Conservation (phyloP, 2,888 invertebrate species). For the Yponomeuta sedellus region DNA sequence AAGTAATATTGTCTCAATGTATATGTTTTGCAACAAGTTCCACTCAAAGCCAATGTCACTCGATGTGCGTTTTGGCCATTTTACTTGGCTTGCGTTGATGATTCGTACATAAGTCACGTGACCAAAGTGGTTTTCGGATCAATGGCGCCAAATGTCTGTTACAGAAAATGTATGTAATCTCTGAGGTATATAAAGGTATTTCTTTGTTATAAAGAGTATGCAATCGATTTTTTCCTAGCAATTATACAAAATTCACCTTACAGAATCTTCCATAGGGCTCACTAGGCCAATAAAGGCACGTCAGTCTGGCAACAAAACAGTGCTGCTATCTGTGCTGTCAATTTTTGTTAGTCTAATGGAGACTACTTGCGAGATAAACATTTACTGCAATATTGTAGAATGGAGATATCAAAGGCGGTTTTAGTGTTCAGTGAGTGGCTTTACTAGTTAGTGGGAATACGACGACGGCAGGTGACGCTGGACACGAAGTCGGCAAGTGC, state of each 20-base stretch:
- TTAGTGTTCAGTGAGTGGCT: constrained; percentile 40
- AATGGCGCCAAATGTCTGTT: constrained; percentile 76
- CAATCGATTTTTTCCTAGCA: neutral
- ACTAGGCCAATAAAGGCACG: constrained; percentile 59
- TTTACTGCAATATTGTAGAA: constrained; percentile 71
- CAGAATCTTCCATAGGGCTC: constrained; percentile 43
- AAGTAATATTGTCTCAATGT: constrained; percentile 58
- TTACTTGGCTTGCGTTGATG: constrained; percentile 76
- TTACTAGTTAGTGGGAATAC: constrained; percentile 20
- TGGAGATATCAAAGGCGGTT: constrained; percentile 41
- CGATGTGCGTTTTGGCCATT: constrained; percentile 77
- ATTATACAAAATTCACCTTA: neutral
- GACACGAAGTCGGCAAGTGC: neutral
- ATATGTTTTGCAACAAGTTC: constrained; percentile 60
- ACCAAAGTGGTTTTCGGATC: constrained; percentile 70
- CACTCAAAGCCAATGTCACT: constrained; percentile 71
- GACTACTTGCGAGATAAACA: constrained; percentile 79
- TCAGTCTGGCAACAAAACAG: constrained; percentile 76
- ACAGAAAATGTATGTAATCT: constrained; percentile 70
- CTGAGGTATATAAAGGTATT: constrained; percentile 15
- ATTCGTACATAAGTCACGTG: constrained; percentile 76
- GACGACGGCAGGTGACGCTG: neutral
- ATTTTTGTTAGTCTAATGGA: constrained; percentile 81
- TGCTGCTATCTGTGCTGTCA: constrained; percentile 90
- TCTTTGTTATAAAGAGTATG: neutral